phyloP scores from a whole-genome alignment of 2,113 vertebrate genomes.

The sheep (Ovis aries) region ARS-UI_Ramb_v3.0 NC_056069.1:37758501-37759000 shows the following conservation, averaged over 20 bases:
- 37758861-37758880: neutral
- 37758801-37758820: neutral
- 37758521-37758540: neutral
- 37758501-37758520: neutral
- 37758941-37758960: constrained; percentile 13
- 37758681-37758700: neutral
- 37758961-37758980: constrained; percentile 38
- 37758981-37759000: constrained; percentile 35
- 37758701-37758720: neutral
- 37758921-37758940: neutral
- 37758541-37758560: neutral
- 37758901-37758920: neutral
- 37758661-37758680: neutral
- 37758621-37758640: neutral
- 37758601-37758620: neutral
- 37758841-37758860: neutral
- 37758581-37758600: neutral
- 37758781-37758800: neutral
- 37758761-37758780: neutral
- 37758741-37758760: neutral
- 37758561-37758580: neutral
- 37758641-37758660: neutral
- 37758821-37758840: neutral
- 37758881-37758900: neutral
- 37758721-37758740: constrained; percentile 21